Evolutionary conservation across 2,888 invertebrate species (phyloP).

Genomic region (Dynastes hyllus): DNA sequence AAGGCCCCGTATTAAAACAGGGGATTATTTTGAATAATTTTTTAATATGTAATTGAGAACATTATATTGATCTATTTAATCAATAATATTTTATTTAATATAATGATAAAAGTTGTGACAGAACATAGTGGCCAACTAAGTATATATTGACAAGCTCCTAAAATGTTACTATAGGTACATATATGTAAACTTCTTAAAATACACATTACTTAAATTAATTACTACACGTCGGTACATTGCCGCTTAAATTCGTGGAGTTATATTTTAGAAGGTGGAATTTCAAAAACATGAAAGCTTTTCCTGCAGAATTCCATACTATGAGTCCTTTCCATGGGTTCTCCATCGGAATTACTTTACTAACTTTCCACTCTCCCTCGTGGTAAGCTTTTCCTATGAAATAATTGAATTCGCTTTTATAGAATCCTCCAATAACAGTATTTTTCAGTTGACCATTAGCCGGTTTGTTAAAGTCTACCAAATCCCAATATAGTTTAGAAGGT

Average conservation of each 20-base stretch:
- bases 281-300: neutral
- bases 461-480: neutral
- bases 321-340: slow-evolving; percentile 21
- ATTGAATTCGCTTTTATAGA: neutral
- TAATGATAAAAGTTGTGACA: too few relatives aligned
- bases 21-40: too few relatives aligned
- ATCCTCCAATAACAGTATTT: slow-evolving; percentile 15
- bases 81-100: too few relatives aligned
- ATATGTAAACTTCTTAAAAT: neutral
- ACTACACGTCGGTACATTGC: neutral
- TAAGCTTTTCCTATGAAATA: neutral
- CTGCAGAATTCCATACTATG: slow-evolving; percentile 7
- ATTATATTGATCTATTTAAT: too few relatives aligned
- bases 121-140: too few relatives aligned
- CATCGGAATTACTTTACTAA: slow-evolving; percentile 4
- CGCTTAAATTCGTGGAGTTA: neutral
- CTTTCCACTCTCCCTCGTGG: slow-evolving; percentile 26
- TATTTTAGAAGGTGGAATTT: slow-evolving; percentile 13
- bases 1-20: too few relatives aligned
- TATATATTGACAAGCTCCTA: neutral
- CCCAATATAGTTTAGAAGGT: slow-evolving; percentile 21
- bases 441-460: slow-evolving; percentile 8
- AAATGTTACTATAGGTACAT: neutral
- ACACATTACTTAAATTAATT: neutral
- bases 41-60: too few relatives aligned